Base-by-base conservation (phyloP, 1,140 invertebrate species). In the Drosophila asahinai region DNA sequence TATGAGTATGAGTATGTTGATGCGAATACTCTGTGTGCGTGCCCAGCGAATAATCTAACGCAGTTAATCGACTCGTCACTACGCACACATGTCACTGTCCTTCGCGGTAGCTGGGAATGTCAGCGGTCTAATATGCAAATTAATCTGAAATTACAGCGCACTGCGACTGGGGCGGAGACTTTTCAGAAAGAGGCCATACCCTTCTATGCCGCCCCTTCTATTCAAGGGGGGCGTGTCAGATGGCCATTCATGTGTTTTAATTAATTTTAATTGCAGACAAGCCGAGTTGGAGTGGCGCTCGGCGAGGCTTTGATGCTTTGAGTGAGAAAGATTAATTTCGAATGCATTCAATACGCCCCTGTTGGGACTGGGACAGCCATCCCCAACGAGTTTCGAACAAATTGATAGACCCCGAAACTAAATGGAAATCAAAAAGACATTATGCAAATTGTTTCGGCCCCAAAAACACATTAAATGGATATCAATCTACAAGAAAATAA, bases 21-120 rank as follows among this genome's bases (percentile, higher is more conserved):
- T 47, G 33, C 47, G 70, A 52, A 25, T 25, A 42, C n/a, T 55
- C 36, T 62, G 27, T 66, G 59, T 62, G 80, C 63, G 75, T 78
- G 75, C 60, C 43, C 51, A 61, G 51, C 49, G 70, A 59, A 81
- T 90, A 90, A 90, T 90, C 86, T 90, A 90, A 90, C 45, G 86
- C 86, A 90, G 90, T 90, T 90, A 90, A 90, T 90, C 86, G 86
- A 89, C 83, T 90, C 86, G 86, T 90, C 86, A 90, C 78, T 86
- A 68, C 75, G 73, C 86, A 81, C 62, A 73, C 72, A 84, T 78
- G 80, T 74, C 66, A 55, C 61, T 80, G 61, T 76, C 36, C 55
- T 52, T 36, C 33, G 43, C 42, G 36, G 58, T 63, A 25, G 64
- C 45, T 62, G 27, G 43, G 58, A 54, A 68, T 86, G 83, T 80